Base-by-base conservation (phyloP, 2,888 invertebrate species). In the Nasonovia ribisnigri region DNA sequence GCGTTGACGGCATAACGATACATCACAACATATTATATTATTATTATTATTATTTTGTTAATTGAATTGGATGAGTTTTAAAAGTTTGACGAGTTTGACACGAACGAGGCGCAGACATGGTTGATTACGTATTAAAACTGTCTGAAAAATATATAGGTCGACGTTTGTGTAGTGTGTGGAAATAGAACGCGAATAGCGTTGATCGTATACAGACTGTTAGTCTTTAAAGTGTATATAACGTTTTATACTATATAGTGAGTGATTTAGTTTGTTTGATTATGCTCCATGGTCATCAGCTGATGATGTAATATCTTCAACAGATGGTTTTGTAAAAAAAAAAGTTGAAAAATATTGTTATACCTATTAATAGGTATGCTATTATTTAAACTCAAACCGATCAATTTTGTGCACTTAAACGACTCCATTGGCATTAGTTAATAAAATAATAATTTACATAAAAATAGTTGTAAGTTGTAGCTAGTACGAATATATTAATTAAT, bases 191-290 rank as follows among this genome's bases (percentile, higher is more conserved):
- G 36, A 20, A 77, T 20, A 77, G 36, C 77, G 77, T 36, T 77
- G 36, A 24, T 77, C 77, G 36, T 77, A 24, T 20, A 77, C 77
- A 77, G 36, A 16, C 36, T 6, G 36, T 77, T 36, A 36, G 77
- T 77, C 77, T 36, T 77, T 36, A 77, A 77, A 77, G 36, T 77
- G 77, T 77, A 36, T 77, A 77, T 77, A 8, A 42, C 20, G 20
- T 77, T 77, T 77, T 77, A 77, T 42, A 77, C 36, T 77, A 20
- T 77, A 36, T 29, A 77, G 36, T 77, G 77, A 77, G 36, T 77
- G 77, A 77, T 77, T 77, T 77, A 77, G 77, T 77, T 36, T 77
- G 67, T 77, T 77, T 77, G 77, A 77, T 77, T 20, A 77, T 36
- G 20, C 20, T 42, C 20, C 36, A 77, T 8, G 42, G 20, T 26